Evolutionary conservation across 2,797 vertebrate genomes (phyloP).

Genomic region (Eurystomus glaucurus): DNA sequence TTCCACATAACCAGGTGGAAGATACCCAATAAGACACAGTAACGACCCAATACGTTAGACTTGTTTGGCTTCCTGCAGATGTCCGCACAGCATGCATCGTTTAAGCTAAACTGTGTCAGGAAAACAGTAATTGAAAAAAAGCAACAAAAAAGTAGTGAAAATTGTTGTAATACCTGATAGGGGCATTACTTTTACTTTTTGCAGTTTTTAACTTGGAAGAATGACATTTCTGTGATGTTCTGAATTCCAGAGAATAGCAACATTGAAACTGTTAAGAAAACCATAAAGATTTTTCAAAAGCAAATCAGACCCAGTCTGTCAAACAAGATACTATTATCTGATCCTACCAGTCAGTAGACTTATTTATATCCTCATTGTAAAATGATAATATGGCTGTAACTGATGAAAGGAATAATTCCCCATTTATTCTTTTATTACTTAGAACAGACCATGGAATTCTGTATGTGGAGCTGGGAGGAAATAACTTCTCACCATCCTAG

Average conservation of each 20-base stretch:
- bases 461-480: background rate
- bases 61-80: background rate
- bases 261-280: background rate
- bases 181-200: background rate
- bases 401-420: background rate
- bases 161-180: background rate
- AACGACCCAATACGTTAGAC: background rate
- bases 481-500: background rate
- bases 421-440: background rate
- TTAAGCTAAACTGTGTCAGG: background rate
- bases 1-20: background rate
- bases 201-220: background rate
- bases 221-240: background rate
- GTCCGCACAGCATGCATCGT: background rate
- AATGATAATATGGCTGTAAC: background rate
- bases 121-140: background rate
- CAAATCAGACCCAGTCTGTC: background rate
- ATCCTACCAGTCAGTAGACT: background rate
- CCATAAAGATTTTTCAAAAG: background rate
- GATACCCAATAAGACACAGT: background rate
- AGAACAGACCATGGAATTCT: background rate
- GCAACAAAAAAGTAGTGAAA: background rate
- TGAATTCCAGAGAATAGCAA: background rate
- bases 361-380: background rate
- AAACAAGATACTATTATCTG: background rate